These are phyloP conservation scores for Perccottus glenii DNA, from an alignment of 2,113 vertebrate genomes.

Conservation along the genomic window DNA sequence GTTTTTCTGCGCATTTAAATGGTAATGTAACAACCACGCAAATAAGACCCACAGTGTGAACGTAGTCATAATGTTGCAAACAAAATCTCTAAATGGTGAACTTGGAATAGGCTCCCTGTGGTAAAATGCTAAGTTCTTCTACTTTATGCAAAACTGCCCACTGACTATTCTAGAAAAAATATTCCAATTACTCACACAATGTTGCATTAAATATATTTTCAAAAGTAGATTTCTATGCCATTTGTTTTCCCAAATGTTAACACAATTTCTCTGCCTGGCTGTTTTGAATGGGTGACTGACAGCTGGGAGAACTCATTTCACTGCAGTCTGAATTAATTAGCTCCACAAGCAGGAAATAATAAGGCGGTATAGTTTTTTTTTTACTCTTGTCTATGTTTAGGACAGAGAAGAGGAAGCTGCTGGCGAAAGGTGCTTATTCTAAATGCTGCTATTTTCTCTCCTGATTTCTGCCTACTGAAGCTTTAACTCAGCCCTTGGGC, in stretches of 20 bases:
- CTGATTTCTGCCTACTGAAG: background rate
- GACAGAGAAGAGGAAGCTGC: background rate
- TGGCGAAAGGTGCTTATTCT: background rate
- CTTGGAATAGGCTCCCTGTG: too few species aligned
- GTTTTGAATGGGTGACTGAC: background rate
- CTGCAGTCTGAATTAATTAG: background rate
- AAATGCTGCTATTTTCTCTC: background rate
- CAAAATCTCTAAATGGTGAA: too few species aligned
- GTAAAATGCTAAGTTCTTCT: too few species aligned
- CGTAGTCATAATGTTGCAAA: too few species aligned
- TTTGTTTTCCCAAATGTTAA: slow-evolving; percentile 1
- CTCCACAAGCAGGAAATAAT: background rate
- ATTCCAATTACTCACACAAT: too few species aligned
- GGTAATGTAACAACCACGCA: too few species aligned
- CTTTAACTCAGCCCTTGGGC: slow-evolving; percentile 3
- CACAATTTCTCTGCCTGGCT: background rate
- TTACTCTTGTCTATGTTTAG: background rate
- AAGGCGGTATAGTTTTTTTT: background rate
- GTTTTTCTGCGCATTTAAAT: too few species aligned
- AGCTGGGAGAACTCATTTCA: background rate
- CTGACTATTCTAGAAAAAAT: too few species aligned
- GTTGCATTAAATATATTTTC: too few species aligned
- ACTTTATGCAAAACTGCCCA: too few species aligned
- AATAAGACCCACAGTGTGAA: too few species aligned
- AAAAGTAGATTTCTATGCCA: background rate